Evolutionary conservation across 2,113 vertebrate species (phyloP), one percentile per base, ranked within the genome.

Genomic region (Hassar affinis): DNA sequence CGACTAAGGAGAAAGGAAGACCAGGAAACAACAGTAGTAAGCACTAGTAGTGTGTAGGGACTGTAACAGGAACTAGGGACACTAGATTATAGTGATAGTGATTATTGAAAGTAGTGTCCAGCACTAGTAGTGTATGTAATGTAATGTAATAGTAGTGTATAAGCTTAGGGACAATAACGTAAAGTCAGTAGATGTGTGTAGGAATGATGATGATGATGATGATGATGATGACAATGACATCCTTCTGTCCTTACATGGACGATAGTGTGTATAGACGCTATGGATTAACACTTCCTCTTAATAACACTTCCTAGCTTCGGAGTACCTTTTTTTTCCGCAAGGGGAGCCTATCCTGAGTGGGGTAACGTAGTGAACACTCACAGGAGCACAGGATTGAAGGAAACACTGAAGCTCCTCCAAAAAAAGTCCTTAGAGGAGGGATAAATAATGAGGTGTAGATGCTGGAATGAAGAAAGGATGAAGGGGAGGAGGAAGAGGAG

Each of bases 401-500:
- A 74, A 74, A 74, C 71, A 74, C 71, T 74, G 82, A 35, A 45
- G 54, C 45, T 77, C 56, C 78, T 79, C 57, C 42, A 49, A 30
- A 30, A 30, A 49, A 47, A 49, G 78, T 79, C 57, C 45, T 64
- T 22, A 27, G 35, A 79, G 71, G 85, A 62, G 22, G 83, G 49
- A 59, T 33, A 35, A 51, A 62, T 84, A 49, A 64, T 64, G n/a
- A 83, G 42, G 66, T 75, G 78, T 74, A 22, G 80, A 79, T 79
- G 79, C 78, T 69, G 80, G 61, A 72, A 86, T 59, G 64, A 45
- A 86, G 83, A 78, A 64, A 71, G 85, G 66, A 75, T 61, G 81
- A 64, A 51, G 52, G 71, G 14, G 27, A 25, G 38, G 52, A 84
- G 49, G 59, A 6, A 30, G 45, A 38, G 47, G 61, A 78, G 75